These are phyloP conservation scores for Metopia argyrocephala DNA, from an alignment of 2,888 invertebrate species.

Conservation along the genomic window DNA sequence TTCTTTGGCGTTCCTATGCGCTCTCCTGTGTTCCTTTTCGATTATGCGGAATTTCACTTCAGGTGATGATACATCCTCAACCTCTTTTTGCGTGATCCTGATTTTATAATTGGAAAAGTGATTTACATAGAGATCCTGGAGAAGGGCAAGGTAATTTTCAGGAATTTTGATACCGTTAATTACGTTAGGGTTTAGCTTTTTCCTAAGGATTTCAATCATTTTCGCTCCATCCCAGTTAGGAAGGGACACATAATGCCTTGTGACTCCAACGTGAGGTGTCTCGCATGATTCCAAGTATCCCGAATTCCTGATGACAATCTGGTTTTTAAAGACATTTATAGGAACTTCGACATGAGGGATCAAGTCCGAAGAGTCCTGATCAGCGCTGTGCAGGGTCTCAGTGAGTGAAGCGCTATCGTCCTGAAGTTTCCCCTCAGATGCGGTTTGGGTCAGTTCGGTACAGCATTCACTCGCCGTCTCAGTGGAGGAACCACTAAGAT, in stretches of 20 bases:
- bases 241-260: no score
- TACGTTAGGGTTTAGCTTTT: conserved; percentile 7
- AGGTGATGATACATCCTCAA: no score
- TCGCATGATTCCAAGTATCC: no score
- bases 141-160: background rate
- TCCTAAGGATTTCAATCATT: conserved; percentile 16
- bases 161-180: conserved; percentile 51
- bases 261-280: no score
- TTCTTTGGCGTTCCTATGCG: no score
- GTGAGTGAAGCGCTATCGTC: background rate
- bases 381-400: conserved; percentile 53
- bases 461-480: conserved; percentile 14
- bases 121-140: conserved; percentile 18
- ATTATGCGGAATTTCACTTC: no score
- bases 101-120: conserved; percentile 35
- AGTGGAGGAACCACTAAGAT: conserved; percentile 7
- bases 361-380: conserved; percentile 57
- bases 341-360: conserved; percentile 61
- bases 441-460: background rate
- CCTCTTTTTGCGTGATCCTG: conserved; percentile 16
- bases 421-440: conserved; percentile 3
- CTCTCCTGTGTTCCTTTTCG: no score
- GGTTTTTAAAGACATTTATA: conserved; percentile 59
- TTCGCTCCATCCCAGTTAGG: no score
- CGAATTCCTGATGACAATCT: conserved; percentile 52